A percentile compares a stretch with the other conserved stretches of the same genome.
Conservation (phyloP, 2,888 invertebrate species). For the Polydrusus pterygomalis region DNA sequence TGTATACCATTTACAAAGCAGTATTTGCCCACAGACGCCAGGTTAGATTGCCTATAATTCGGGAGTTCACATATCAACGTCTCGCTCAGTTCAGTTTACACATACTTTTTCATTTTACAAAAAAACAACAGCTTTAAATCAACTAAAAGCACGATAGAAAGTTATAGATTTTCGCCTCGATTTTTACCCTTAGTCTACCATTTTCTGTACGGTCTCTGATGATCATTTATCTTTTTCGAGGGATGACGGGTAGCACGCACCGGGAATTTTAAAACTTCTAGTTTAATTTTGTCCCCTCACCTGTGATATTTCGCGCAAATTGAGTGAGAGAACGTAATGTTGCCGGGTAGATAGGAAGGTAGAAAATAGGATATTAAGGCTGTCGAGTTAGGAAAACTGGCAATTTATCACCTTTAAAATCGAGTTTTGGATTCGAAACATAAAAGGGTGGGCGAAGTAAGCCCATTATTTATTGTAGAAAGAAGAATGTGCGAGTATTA, state of each 20-base stretch:
- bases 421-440: conserved; percentile 40
- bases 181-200: conserved; percentile 35
- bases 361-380: conserved; percentile 56
- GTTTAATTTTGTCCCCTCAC: conserved; percentile 55
- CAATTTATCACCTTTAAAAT: conserved; percentile 54
- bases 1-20: too few relatives aligned
- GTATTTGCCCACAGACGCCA: too few relatives aligned
- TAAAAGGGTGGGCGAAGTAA: conserved; percentile 36
- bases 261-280: conserved; percentile 56
- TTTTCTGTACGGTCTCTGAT: conserved; percentile 28
- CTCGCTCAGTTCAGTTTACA: too few relatives aligned
- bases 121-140: neutral
- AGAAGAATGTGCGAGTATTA: conserved; percentile 3
- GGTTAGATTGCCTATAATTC: too few relatives aligned
- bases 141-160: neutral
- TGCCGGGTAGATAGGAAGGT: conserved; percentile 49
- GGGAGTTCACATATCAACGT: too few relatives aligned
- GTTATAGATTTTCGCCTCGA: conserved; percentile 1
- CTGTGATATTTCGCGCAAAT: conserved; percentile 52
- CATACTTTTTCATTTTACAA: neutral
- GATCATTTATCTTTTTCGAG: conserved; percentile 55
- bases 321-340: conserved; percentile 53
- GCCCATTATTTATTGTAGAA: conserved; percentile 32
- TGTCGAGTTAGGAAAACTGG: conserved; percentile 55
- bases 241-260: conserved; percentile 49